Conservation (phyloP, 2,888 invertebrate genomes). For the Calephelis perditalis region DNA sequence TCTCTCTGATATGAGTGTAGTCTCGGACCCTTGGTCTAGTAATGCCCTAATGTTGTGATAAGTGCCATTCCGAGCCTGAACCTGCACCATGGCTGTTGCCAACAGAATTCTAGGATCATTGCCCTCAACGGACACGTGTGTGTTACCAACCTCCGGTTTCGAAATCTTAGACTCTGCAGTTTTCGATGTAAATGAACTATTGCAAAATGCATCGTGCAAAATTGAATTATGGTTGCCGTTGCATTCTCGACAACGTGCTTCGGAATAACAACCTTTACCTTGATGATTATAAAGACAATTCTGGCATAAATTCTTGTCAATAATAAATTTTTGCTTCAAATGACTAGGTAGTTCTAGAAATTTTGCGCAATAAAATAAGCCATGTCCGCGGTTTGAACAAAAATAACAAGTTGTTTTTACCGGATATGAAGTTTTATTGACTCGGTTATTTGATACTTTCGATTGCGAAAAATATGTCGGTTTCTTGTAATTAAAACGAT, state of each 20-base stretch:
- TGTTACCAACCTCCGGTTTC: slow-evolving; percentile 10
- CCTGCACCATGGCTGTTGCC: slow-evolving; percentile 12
- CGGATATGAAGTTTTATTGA: slow-evolving; percentile 6
- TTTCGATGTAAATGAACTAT: slow-evolving; percentile 14
- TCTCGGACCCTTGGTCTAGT: slow-evolving; percentile 7
- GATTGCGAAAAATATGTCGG: slow-evolving; percentile 14
- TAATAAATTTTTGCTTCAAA: slow-evolving; percentile 12
- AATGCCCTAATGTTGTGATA: slow-evolving; percentile 13
- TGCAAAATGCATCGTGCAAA: slow-evolving; percentile 23
- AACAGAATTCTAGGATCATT: slow-evolving; percentile 10
- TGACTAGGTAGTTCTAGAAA: slow-evolving; percentile 8
- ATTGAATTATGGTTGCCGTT: slow-evolving; percentile 20
- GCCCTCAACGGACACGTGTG: background rate
- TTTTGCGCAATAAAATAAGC: slow-evolving; percentile 7
- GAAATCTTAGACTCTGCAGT: slow-evolving; percentile 14
- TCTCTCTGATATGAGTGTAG: slow-evolving; percentile 13
- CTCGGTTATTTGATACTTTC: slow-evolving; percentile 13
- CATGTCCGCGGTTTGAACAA: slow-evolving; percentile 12
- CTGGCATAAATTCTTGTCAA: slow-evolving; percentile 21
- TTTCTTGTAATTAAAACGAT: slow-evolving; percentile 16
- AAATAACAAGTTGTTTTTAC: background rate
- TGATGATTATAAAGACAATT: slow-evolving; percentile 28
- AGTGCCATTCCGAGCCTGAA: slow-evolving; percentile 5
- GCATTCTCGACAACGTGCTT: slow-evolving; percentile 22
- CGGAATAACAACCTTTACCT: slow-evolving; percentile 25